A percentile compares a stretch with the other conserved stretches of the same genome.
phyloP scores from a whole-genome alignment of 2,888 invertebrate genomes.

The Caenorhabditis drosophilae region DNA sequence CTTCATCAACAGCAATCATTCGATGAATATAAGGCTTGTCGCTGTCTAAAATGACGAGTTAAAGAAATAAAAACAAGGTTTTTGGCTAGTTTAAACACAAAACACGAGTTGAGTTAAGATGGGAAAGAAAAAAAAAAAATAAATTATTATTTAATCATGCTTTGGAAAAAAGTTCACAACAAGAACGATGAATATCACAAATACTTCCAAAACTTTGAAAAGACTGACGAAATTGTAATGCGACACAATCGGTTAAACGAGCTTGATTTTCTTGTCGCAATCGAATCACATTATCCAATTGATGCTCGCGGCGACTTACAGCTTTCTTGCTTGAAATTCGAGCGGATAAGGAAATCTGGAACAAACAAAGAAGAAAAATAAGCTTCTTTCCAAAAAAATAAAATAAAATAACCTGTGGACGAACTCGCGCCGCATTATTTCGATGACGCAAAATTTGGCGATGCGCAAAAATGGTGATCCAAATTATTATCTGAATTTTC shows the following conservation, averaged over 20 bases:
- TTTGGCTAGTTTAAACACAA: no score
- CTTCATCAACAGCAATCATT: constrained; percentile 66
- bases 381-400: constrained; percentile 2
- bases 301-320: constrained; percentile 16
- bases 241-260: constrained; percentile 61
- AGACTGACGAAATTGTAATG: constrained; percentile 59
- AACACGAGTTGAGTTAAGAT: no score
- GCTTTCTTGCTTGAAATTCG: constrained; percentile 29
- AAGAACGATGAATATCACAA: constrained; percentile 18
- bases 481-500: constrained; percentile 45
- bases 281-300: constrained; percentile 44
- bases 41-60: constrained; percentile 56
- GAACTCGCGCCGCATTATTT: constrained; percentile 56
- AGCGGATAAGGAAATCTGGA: constrained; percentile 18
- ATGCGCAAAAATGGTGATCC: constrained; percentile 45
- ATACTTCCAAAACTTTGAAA: neutral
- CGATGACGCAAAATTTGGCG: constrained; percentile 63
- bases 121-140: neutral
- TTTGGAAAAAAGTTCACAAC: constrained; percentile 9
- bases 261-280: constrained; percentile 53
- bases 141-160: constrained; percentile 9
- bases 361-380: constrained; percentile 2
- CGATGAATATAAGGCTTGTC: constrained; percentile 59
- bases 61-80: no score
- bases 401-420: constrained; percentile 45